Evolutionary conservation across 2,888 invertebrate species (phyloP).

Genomic region (Hemicrepidius hirtus): DNA sequence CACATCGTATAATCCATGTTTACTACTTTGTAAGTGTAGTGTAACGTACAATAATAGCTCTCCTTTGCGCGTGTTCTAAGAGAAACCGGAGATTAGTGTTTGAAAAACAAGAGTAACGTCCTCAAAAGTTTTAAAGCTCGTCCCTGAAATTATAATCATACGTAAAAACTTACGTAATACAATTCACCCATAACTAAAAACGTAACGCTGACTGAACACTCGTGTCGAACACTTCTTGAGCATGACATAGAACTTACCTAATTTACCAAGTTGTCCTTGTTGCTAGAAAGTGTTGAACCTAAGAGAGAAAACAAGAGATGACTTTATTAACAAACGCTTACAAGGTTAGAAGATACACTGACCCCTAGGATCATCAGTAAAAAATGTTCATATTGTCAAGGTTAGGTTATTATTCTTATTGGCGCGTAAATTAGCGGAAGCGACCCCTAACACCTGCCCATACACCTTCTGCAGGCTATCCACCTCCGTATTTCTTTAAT

Average conservation of each 20-base stretch:
- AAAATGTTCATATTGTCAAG: slow-evolving; percentile 51
- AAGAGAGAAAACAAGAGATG: slow-evolving; percentile 46
- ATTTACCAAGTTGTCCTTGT: slow-evolving; percentile 52
- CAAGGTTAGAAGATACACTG: slow-evolving; percentile 53
- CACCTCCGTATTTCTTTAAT: not conserved
- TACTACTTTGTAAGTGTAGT: slow-evolving; percentile 14
- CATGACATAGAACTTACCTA: slow-evolving; percentile 46
- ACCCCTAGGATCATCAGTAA: slow-evolving; percentile 50
- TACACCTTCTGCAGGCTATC: slow-evolving; percentile 7
- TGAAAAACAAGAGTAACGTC: slow-evolving; percentile 37
- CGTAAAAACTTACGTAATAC: slow-evolving; percentile 38
- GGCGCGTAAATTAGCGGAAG: slow-evolving; percentile 48
- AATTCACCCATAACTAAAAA: slow-evolving; percentile 46
- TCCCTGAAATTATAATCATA: slow-evolving; percentile 31
- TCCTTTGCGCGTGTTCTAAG: not conserved
- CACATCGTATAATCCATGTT: not conserved
- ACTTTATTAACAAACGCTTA: slow-evolving; percentile 49
- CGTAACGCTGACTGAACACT: slow-evolving; percentile 44
- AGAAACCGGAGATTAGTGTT: slow-evolving; percentile 21
- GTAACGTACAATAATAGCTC: slow-evolving; percentile 11
- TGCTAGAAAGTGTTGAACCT: slow-evolving; percentile 49
- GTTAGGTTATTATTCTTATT: slow-evolving; percentile 47
- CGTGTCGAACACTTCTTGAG: slow-evolving; percentile 46
- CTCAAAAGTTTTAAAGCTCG: slow-evolving; percentile 27
- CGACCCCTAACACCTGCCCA: slow-evolving; percentile 38